These are phyloP conservation scores for Agelastica alni DNA, from an alignment of 2,888 invertebrate species.

Conservation along the genomic window DNA sequence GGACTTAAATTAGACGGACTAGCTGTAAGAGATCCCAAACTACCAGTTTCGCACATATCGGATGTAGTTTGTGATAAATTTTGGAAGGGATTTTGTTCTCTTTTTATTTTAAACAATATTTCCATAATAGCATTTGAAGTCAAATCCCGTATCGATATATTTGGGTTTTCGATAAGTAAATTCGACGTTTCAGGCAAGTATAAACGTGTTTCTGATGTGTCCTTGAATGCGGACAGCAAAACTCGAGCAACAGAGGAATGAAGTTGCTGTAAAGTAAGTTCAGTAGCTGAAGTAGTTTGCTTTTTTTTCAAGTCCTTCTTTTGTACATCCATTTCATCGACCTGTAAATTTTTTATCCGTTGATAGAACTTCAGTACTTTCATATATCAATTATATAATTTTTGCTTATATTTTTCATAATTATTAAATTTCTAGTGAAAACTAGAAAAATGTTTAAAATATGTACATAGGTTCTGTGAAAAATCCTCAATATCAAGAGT, in stretches of 20 bases:
- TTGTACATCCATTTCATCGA: slow-evolving; percentile 63
- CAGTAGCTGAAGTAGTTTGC: slow-evolving; percentile 57
- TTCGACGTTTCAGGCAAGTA: slow-evolving; percentile 58
- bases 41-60: slow-evolving; percentile 44
- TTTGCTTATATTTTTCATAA: too few relatives aligned
- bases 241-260: slow-evolving; percentile 69
- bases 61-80: slow-evolving; percentile 37
- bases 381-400: too few relatives aligned
- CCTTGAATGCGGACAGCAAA: slow-evolving; percentile 72
- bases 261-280: slow-evolving; percentile 69
- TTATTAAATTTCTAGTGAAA: too few relatives aligned
- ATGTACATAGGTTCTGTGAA: too few relatives aligned
- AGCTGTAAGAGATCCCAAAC: slow-evolving; percentile 49
- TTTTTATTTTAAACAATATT: slow-evolving; percentile 55
- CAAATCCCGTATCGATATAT: slow-evolving; percentile 61
- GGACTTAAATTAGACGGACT: slow-evolving; percentile 57
- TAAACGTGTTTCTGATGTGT: slow-evolving; percentile 55
- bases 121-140: slow-evolving; percentile 71
- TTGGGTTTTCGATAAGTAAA: slow-evolving; percentile 58
- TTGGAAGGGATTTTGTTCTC: slow-evolving; percentile 53
- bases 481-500: too few relatives aligned
- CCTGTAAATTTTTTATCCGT: slow-evolving; percentile 37
- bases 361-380: too few relatives aligned
- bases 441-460: too few relatives aligned
- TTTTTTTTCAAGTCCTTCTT: slow-evolving; percentile 55